Percentiles rank a stretch among this genome's conserved stretches.
These are phyloP conservation scores for Leptinotarsa tumamoca DNA, from an alignment of 2,888 invertebrate genomes.

Conservation along the genomic window DNA sequence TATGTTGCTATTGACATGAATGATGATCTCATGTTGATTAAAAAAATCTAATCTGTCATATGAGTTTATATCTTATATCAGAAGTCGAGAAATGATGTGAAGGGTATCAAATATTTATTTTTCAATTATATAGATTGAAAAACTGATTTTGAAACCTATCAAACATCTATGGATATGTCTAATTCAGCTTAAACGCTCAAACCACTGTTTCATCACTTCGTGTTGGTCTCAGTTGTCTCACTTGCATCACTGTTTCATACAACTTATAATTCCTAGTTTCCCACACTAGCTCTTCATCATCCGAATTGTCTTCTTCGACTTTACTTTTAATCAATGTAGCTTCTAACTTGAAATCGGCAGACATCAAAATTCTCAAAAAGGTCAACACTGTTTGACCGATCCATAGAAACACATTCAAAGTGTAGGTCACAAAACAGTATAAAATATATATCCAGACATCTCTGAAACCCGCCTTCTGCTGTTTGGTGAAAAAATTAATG, in stretches of 20 bases:
- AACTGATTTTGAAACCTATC: too few relatives aligned
- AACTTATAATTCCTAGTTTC: background rate
- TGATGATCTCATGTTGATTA: too few relatives aligned
- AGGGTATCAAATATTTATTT: too few relatives aligned
- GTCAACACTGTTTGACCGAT: conserved; percentile 47
- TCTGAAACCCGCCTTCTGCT: conserved; percentile 41
- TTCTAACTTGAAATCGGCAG: conserved; percentile 52
- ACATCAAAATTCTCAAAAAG: conserved; percentile 50
- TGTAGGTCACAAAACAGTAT: conserved; percentile 37
- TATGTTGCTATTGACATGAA: too few relatives aligned
- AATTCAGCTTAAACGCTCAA: too few relatives aligned
- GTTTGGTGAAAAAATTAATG: conserved; percentile 54
- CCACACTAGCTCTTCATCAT: conserved; percentile 21
- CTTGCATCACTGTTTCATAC: conserved; percentile 3
- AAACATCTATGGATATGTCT: too few relatives aligned
- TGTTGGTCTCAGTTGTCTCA: background rate
- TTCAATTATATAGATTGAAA: too few relatives aligned
- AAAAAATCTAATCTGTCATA: too few relatives aligned
- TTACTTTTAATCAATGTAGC: conserved; percentile 25
- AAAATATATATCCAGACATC: conserved; percentile 38
- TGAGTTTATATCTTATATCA: too few relatives aligned
- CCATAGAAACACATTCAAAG: conserved; percentile 51
- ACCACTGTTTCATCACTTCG: too few relatives aligned
- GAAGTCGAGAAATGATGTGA: too few relatives aligned
- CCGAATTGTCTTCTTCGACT: background rate